These are phyloP conservation scores for Trichomalopsis sarcophagae DNA, from an alignment of 1,140 invertebrate species.

Conservation along the genomic window DNA sequence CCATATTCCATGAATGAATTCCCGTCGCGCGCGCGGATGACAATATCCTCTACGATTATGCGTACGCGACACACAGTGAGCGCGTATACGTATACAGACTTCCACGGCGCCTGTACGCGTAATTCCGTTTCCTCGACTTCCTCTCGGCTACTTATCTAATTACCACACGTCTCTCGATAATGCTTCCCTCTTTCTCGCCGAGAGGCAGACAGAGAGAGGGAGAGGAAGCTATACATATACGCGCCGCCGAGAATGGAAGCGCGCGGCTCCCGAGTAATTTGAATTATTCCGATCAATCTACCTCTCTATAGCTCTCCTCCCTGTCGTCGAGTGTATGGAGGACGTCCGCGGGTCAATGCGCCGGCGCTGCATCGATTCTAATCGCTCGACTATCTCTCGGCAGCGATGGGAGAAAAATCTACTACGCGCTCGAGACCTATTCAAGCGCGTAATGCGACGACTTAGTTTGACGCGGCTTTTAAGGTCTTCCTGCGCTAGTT, in stretches of 20 bases:
- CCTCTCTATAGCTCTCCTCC: not conserved
- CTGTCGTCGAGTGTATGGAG: not conserved
- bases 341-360: constrained; percentile 16
- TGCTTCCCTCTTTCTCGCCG: not conserved
- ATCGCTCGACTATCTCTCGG: not conserved
- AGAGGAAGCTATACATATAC: constrained; percentile 17
- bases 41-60: not conserved
- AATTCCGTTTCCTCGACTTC: constrained; percentile 18
- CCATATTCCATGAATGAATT: not conserved
- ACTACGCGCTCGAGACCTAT: not conserved
- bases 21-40: not conserved
- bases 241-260: constrained; percentile 29
- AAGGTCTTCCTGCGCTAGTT: not conserved
- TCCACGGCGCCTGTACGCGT: not conserved
- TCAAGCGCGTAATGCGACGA: not conserved
- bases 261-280: constrained; percentile 6
- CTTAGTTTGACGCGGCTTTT: not conserved
- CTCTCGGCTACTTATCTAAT: constrained; percentile 40
- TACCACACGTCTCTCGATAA: constrained; percentile 34
- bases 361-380: not conserved
- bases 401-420: not conserved
- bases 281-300: constrained; percentile 48
- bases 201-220: not conserved
- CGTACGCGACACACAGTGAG: too few species aligned
- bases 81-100: not conserved